Evolutionary conservation across 2,888 invertebrate species (phyloP).

Genomic region (Lasioglossum malachurum): DNA sequence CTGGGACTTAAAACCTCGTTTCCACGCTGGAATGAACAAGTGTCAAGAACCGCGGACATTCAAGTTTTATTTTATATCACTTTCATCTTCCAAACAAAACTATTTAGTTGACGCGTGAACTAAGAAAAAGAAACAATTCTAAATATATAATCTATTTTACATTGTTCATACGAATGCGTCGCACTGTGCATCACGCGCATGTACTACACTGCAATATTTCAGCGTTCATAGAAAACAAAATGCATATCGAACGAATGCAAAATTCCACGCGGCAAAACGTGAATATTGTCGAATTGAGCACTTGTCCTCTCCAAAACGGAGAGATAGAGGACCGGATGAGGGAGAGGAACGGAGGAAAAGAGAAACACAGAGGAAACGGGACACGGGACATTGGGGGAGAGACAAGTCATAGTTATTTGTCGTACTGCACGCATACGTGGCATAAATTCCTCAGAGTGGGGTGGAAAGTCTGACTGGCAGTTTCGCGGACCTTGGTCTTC

Average conservation of each 20-base stretch:
- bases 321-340: not conserved
- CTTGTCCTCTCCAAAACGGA: not conserved
- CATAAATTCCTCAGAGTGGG: conserved; percentile 47
- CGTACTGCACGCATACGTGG: not conserved
- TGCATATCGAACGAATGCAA: not conserved
- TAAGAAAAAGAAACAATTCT: no score
- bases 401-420: not conserved
- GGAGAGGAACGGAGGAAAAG: not conserved
- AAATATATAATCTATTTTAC: no score
- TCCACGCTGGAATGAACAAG: no score
- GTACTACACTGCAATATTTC: not conserved
- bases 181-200: not conserved
- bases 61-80: no score
- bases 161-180: not conserved
- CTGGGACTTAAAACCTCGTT: no score
- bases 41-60: no score
- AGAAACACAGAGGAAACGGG: not conserved
- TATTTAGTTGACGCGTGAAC: no score
- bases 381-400: not conserved
- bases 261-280: not conserved
- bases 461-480: conserved; percentile 30
- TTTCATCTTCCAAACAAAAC: no score
- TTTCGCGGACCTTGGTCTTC: conserved; percentile 51
- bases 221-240: not conserved
- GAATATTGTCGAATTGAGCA: no score